A percentile compares a stretch with the other conserved stretches of the same genome.
phyloP scores from a whole-genome alignment of 2,797 vertebrate species.

The Taenioides sp. region DNA sequence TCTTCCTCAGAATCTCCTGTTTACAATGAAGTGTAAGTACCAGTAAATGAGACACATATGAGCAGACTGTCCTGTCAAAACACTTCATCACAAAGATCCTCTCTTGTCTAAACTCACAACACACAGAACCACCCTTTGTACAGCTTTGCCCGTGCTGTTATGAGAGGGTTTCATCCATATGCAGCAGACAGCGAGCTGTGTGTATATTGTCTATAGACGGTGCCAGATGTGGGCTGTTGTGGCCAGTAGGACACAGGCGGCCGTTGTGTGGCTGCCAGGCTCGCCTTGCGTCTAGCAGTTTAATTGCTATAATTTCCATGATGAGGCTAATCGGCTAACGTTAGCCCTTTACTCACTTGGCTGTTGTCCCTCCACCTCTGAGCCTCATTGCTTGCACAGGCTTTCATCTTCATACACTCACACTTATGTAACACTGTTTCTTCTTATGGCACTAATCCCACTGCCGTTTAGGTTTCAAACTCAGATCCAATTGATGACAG shows the following conservation, averaged over 20 bases:
- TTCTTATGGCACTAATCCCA: slow-evolving; percentile 15
- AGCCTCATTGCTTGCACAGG: slow-evolving; percentile 21
- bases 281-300: slow-evolving; percentile 57
- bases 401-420: slow-evolving; percentile 34
- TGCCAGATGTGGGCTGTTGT: slow-evolving; percentile 73
- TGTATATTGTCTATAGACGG: slow-evolving; percentile 68
- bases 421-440: slow-evolving; percentile 15
- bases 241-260: slow-evolving; percentile 60
- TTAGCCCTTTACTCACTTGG: slow-evolving; percentile 66
- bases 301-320: slow-evolving; percentile 77
- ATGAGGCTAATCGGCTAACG: slow-evolving; percentile 74
- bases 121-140: slow-evolving; percentile 61
- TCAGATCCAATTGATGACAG: slow-evolving; percentile 17
- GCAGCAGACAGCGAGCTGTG: slow-evolving; percentile 64
- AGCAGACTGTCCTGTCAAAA: slow-evolving; percentile 56
- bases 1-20: slow-evolving; percentile 91
- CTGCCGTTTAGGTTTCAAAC: slow-evolving; percentile 20
- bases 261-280: slow-evolving; percentile 70
- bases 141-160: slow-evolving; percentile 33
- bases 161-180: slow-evolving; percentile 43
- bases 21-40: slow-evolving; percentile 91
- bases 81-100: slow-evolving; percentile 54
- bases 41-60: slow-evolving; percentile 39
- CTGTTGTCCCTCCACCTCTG: slow-evolving; percentile 52
- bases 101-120: slow-evolving; percentile 48